These are phyloP conservation scores for Cephalopachus bancanus DNA, from an alignment of 2,797 vertebrate genomes.

Conservation along the genomic window DNA sequence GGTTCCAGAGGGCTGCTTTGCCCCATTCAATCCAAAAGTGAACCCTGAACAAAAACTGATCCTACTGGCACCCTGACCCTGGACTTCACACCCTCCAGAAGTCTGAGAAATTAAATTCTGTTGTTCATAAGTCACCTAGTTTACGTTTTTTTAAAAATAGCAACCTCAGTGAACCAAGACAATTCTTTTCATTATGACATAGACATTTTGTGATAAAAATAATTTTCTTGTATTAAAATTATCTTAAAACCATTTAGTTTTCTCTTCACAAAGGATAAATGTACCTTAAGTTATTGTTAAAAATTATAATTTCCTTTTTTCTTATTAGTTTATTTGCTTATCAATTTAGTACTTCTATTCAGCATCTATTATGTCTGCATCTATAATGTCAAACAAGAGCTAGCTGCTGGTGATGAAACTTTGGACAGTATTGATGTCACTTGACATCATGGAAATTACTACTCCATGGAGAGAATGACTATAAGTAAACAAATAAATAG, in stretches of 20 bases:
- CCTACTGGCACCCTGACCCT: neutral
- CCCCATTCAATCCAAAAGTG: no score
- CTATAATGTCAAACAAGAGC: neutral
- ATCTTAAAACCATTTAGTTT: neutral
- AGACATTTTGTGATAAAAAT: slow-evolving; percentile 13
- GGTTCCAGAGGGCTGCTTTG: no score
- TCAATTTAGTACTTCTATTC: neutral
- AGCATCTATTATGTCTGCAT: neutral
- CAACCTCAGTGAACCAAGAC: no score
- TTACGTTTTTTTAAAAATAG: neutral
- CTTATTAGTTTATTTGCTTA: neutral
- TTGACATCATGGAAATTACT: neutral
- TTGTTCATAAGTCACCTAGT: neutral
- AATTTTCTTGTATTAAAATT: neutral
- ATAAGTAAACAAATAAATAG: neutral
- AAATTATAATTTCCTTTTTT: neutral
- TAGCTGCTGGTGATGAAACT: neutral
- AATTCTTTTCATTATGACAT: neutral
- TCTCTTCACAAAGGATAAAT: neutral
- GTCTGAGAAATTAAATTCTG: neutral
- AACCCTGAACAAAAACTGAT: neutral
- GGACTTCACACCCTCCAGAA: neutral
- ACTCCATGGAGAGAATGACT: neutral
- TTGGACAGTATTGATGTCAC: neutral
- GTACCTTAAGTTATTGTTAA: neutral